Conservation (phyloP, 2,888 invertebrate genomes). For the Drosophila phalerata region DNA sequence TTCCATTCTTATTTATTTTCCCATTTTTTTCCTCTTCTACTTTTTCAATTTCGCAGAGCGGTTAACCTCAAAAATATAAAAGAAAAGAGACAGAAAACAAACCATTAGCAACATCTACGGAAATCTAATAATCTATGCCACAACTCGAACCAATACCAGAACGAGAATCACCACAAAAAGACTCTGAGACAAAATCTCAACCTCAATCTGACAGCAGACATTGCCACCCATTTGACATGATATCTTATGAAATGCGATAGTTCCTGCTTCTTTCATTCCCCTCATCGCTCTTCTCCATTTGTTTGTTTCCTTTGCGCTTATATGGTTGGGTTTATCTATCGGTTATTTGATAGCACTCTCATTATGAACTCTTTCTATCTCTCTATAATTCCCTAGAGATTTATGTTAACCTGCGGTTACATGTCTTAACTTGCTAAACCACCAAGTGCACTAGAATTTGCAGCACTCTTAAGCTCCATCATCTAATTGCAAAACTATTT, state of each 20-base stretch:
- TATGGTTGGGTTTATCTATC: background rate
- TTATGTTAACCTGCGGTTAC: slow-evolving; percentile 12
- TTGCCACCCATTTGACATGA: slow-evolving; percentile 29
- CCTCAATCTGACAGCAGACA: slow-evolving; percentile 26
- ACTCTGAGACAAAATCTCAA: background rate
- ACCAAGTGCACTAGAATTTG: background rate
- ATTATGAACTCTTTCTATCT: background rate
- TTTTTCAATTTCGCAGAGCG: slow-evolving; percentile 60
- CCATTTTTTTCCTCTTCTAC: background rate
- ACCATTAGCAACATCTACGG: slow-evolving; percentile 35
- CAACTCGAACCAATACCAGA: background rate
- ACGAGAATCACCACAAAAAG: slow-evolving; percentile 4
- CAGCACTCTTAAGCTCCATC: background rate
- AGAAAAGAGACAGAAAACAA: slow-evolving; percentile 7
- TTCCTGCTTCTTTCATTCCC: background rate
- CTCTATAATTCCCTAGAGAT: slow-evolving; percentile 12
- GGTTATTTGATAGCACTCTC: slow-evolving; percentile 19
- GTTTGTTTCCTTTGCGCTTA: background rate
- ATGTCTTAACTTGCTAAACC: slow-evolving; percentile 5
- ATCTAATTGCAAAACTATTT: background rate
- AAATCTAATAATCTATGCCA: slow-evolving; percentile 45
- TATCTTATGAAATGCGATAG: slow-evolving; percentile 25
- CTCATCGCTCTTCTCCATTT: background rate
- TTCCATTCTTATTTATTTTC: slow-evolving; percentile 1
- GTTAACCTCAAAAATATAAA: slow-evolving; percentile 56